Conservation (phyloP, 2,113 vertebrate species). For the Ammospiza caudacuta region DNA sequence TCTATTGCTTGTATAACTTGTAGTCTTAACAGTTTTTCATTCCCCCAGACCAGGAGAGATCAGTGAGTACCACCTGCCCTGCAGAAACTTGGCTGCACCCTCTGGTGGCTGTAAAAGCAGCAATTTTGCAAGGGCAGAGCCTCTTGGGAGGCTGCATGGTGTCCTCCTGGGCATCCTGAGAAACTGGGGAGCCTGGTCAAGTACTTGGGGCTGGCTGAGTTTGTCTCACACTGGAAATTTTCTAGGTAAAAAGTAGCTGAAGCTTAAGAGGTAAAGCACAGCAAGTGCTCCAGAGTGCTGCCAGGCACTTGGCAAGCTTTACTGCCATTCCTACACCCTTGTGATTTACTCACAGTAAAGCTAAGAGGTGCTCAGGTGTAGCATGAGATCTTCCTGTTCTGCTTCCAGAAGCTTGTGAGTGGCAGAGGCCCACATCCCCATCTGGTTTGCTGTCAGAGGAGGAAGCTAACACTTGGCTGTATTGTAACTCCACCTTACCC, state of each 20-base stretch:
- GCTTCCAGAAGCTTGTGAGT: not conserved
- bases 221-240: not conserved
- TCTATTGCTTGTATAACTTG: not conserved
- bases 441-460: not conserved
- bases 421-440: not conserved
- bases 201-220: not conserved
- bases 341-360: not conserved
- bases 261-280: not conserved
- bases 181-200: not conserved
- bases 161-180: not conserved
- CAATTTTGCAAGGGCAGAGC: not conserved
- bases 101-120: not conserved
- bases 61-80: not conserved
- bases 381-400: not conserved
- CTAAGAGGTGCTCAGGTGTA: not conserved
- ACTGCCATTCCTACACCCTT: not conserved
- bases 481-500: not conserved
- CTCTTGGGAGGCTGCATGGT: fast-evolving
- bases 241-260: not conserved
- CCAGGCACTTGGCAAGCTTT: not conserved
- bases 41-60: not conserved
- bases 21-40: not conserved
- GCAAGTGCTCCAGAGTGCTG: not conserved
- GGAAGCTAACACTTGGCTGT: not conserved
- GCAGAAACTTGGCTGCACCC: not conserved